Evolutionary conservation across 2,888 invertebrate species (phyloP).

Genomic region (Uropetala carovei): DNA sequence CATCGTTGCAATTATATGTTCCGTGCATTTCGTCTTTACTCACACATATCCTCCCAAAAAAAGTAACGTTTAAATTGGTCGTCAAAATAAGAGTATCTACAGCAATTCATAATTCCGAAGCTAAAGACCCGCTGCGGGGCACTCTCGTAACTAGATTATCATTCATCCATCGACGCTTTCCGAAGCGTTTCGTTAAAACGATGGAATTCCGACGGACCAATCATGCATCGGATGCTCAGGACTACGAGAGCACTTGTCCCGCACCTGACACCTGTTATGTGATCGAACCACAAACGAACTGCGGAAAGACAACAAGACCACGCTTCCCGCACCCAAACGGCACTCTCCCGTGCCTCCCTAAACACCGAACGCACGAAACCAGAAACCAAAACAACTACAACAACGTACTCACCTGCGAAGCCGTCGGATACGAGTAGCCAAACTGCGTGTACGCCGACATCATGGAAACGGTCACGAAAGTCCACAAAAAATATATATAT

Average conservation of each 20-base stretch:
- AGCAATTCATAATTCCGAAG: no score
- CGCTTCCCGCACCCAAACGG: background rate
- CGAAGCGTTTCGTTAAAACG: background rate
- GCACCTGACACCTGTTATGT: slow-evolving; percentile 54
- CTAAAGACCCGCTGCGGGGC: no score
- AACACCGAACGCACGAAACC: slow-evolving; percentile 71
- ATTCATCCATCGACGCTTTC: no score
- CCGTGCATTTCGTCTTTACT: no score
- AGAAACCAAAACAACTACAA: background rate
- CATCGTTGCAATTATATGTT: no score
- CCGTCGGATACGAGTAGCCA: slow-evolving; percentile 94
- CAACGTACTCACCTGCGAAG: slow-evolving; percentile 84
- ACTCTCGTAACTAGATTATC: no score
- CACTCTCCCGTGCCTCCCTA: slow-evolving; percentile 72
- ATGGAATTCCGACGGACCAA: background rate
- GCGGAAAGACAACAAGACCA: background rate
- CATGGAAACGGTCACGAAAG: slow-evolving; percentile 50
- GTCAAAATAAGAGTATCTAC: no score
- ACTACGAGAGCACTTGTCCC: background rate
- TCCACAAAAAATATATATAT: slow-evolving; percentile 12
- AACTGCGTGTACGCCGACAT: slow-evolving; percentile 94
- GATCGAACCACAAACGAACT: background rate
- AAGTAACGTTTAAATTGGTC: no score
- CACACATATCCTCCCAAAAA: no score
- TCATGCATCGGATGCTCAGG: background rate